Percentiles rank a stretch among this genome's conserved stretches.
Conservation (phyloP, 2,888 invertebrate species). For the Lithophane socia region DNA sequence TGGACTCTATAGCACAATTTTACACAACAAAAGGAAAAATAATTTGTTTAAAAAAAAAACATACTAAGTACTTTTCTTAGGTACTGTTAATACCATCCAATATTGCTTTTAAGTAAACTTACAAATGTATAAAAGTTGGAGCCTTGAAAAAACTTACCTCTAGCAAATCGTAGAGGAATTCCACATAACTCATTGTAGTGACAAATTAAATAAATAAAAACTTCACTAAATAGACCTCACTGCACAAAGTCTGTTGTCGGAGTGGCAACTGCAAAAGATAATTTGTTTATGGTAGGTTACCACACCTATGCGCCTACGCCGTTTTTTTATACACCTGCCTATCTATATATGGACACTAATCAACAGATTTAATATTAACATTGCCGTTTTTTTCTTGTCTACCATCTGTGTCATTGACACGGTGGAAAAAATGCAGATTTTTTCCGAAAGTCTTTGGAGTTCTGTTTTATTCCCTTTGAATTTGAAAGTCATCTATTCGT, state of each 20-base stretch:
- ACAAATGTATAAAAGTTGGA: not conserved
- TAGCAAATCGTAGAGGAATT: constrained; percentile 84
- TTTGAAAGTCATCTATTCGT: not conserved
- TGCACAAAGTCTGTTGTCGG: constrained; percentile 73
- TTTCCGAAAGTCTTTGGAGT: not conserved
- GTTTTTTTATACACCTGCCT: constrained; percentile 74
- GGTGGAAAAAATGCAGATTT: constrained; percentile 22
- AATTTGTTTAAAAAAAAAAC: not conserved
- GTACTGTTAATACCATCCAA: not conserved
- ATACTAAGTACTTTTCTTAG: not conserved
- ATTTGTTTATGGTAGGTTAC: constrained; percentile 77
- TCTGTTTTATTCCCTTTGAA: not conserved
- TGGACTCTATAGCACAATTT: not conserved
- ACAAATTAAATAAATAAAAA: constrained; percentile 58
- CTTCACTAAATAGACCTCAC: constrained; percentile 67
- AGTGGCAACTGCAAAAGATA: constrained; percentile 80
- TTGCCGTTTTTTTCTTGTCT: constrained; percentile 51
- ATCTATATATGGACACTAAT: constrained; percentile 81
- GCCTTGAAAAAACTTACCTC: constrained; percentile 77
- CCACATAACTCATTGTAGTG: constrained; percentile 82
- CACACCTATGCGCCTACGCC: constrained; percentile 85
- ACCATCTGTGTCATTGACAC: constrained; percentile 61
- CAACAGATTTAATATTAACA: constrained; percentile 73
- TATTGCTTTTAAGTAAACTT: not conserved
- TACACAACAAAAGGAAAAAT: too few species aligned